These are phyloP conservation scores for Diplazon laetatorius DNA, from an alignment of 2,888 invertebrate species.

Conservation along the genomic window DNA sequence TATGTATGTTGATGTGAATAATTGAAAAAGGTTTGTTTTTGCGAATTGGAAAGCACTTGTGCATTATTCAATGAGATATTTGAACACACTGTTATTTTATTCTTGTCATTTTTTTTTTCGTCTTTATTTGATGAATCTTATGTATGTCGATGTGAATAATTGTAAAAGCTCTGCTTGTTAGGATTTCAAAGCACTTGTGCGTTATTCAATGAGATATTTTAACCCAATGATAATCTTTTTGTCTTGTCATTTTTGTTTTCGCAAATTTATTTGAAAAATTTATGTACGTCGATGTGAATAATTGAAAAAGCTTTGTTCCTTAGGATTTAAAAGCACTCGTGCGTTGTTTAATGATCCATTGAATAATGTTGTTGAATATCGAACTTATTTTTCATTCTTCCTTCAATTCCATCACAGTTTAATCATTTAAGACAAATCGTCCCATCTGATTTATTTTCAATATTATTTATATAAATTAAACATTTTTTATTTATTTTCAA, in stretches of 20 bases:
- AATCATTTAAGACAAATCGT: no score
- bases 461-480: no score
- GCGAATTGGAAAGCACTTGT: not conserved
- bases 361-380: not conserved
- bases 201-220: not conserved
- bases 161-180: not conserved
- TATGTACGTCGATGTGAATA: conserved; percentile 13
- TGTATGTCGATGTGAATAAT: conserved; percentile 11
- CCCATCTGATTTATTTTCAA: no score
- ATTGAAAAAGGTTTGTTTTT: not conserved
- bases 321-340: not conserved
- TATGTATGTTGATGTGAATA: conserved; percentile 11
- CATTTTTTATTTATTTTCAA: not conserved
- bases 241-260: not conserved
- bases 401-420: no score
- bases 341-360: not conserved
- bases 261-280: conserved; percentile 10
- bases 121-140: conserved; percentile 9
- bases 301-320: not conserved
- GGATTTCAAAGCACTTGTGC: not conserved
- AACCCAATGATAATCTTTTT: not conserved
- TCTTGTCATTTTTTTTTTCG: not conserved
- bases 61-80: not conserved
- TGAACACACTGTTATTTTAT: not conserved
- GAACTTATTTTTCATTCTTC: no score